Evolutionary conservation across 2,113 vertebrate genomes (phyloP), one percentile per base, ranked within the genome.

Genomic region (Haplotaxodon microlepis): DNA sequence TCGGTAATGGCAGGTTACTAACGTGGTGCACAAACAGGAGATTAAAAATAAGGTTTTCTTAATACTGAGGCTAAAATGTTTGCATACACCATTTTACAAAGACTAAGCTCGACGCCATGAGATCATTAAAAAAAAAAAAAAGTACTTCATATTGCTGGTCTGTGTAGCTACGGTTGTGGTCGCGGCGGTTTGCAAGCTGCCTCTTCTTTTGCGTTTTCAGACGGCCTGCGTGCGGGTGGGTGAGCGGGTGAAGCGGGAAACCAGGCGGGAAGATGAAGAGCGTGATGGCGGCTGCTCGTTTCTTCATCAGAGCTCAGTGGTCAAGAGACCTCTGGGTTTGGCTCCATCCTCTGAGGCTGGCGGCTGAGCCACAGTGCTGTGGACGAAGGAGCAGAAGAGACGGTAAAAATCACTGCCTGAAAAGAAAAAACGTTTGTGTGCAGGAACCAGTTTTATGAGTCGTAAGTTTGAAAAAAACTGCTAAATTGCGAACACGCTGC

Each of bases 251-350:
- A 51, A 13, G 50, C 6, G 83, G 83, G 78, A 4, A 16, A 81
- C 27, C n/a, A 5, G 53, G 38, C 16, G 3, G 83, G 83, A 34
- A 34, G 42, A 66, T 4, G 17, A 71, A 16, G 2, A 61, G 7
- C 17, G 19, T 6, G 78, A 81, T 14, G 81, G 50, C 6, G 8
- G 51, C 76, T 53, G 29, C 53, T 45, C 29, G 1, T 31, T 29
- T 47, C 71, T 82, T 88, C 91, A 86, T 98, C 93, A 99, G 89
- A 99, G 98, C 93, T 99, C 98, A 84, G 98, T 99, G 87, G 98
- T 99, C 93, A 99, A 97, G 92, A 99, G 97, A 94, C 97, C 97
- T 91, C 97, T 97, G 9, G 93, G 95, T 94, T 95, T 97, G 92
- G 94, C 14, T 90, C 96, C 97, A 54, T 95, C 92, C 29, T 96